Conservation (phyloP, 2,797 vertebrate species). For the Tinamus major region DNA sequence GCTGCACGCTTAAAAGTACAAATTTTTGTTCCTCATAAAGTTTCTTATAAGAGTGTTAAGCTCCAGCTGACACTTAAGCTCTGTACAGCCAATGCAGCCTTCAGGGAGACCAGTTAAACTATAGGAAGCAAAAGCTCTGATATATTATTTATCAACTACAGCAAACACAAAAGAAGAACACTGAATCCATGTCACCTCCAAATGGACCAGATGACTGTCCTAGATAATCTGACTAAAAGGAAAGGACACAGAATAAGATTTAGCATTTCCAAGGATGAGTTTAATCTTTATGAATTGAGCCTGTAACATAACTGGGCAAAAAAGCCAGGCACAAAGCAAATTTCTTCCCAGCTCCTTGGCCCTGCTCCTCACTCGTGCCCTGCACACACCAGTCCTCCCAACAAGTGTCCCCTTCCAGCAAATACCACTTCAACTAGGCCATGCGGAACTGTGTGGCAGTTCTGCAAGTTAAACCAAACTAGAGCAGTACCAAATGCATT, state of each 20-base stretch:
- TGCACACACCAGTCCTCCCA: background rate
- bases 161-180: background rate
- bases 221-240: background rate
- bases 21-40: background rate
- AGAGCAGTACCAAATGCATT: background rate
- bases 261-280: background rate
- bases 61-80: background rate
- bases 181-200: conserved; percentile 18
- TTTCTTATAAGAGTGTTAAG: background rate
- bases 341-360: background rate
- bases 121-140: background rate
- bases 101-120: background rate
- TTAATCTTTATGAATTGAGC: background rate
- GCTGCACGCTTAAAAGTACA: background rate
- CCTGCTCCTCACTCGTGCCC: background rate
- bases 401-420: background rate
- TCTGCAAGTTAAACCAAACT: background rate
- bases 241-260: background rate
- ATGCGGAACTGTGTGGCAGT: background rate
- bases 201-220: background rate
- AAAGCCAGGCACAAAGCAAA: background rate
- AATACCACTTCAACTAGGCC: background rate
- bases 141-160: conserved; percentile 10
- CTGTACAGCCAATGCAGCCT: background rate
- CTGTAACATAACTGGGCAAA: background rate